Evolutionary conservation across 2,888 invertebrate species (phyloP).

Genomic region (Dryocosmus kuriphilus): DNA sequence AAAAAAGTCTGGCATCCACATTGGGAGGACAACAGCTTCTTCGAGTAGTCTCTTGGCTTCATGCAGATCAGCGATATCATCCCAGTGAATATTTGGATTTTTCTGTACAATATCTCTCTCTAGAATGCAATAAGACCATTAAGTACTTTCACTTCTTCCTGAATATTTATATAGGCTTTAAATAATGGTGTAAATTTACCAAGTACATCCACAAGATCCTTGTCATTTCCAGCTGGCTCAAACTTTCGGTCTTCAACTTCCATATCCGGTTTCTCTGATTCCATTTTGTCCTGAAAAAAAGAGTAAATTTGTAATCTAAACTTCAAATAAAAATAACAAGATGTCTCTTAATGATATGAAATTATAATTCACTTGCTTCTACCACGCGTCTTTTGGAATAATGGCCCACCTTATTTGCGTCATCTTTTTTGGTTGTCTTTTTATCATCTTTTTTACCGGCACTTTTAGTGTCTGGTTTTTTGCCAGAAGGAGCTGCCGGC

Average conservation of each 20-base stretch:
- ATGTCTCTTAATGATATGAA: neutral
- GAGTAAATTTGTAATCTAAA: neutral
- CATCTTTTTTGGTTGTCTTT: constrained; percentile 77
- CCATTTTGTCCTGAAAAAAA: constrained; percentile 80
- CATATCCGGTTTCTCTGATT: constrained; percentile 83
- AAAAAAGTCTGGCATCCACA: constrained; percentile 99
- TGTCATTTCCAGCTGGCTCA: constrained; percentile 90
- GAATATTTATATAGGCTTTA: neutral
- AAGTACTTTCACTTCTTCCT: neutral
- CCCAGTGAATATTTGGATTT: constrained; percentile 97
- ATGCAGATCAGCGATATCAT: constrained; percentile 92
- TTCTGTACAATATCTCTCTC: constrained; percentile 98
- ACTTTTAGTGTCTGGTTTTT: constrained; percentile 76
- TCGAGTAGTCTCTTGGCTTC: constrained; percentile 95
- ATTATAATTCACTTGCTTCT: constrained; percentile 4
- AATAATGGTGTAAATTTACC: constrained; percentile 77
- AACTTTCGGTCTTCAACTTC: constrained; percentile 89
- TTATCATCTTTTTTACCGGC: constrained; percentile 78
- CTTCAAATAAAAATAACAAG: neutral
- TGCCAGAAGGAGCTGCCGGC: constrained; percentile 70
- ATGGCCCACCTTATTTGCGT: constrained; percentile 65
- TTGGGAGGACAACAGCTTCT: constrained; percentile 97
- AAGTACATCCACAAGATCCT: constrained; percentile 94
- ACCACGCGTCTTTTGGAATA: neutral
- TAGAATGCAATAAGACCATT: constrained; percentile 67